These are phyloP conservation scores for Falco punctatus DNA, from an alignment of 2,113 vertebrate genomes.

Conservation along the genomic window DNA sequence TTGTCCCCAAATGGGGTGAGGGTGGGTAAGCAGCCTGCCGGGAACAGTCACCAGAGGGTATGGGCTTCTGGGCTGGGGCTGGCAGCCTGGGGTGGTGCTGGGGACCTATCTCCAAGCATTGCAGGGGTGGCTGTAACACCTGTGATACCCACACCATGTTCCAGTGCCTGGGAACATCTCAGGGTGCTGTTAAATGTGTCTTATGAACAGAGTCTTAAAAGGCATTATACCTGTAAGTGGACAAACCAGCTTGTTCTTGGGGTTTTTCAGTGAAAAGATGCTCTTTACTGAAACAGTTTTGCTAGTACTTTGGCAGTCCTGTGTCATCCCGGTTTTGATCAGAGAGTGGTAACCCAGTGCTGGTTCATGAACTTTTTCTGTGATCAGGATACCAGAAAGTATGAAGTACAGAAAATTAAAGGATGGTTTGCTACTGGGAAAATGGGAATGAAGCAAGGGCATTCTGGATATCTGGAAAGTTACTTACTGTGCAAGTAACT, in stretches of 20 bases:
- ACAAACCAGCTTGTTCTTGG: neutral
- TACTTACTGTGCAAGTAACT: neutral
- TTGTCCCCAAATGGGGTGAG: neutral
- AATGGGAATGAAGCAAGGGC: neutral
- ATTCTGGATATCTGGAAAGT: neutral
- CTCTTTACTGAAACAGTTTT: neutral
- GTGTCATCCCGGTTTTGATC: neutral
- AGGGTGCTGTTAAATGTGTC: neutral
- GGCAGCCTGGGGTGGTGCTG: neutral
- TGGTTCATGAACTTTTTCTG: neutral
- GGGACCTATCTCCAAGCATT: neutral
- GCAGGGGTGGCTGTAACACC: neutral
- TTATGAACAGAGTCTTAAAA: neutral
- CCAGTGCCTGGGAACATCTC: neutral
- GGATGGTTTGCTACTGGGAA: neutral
- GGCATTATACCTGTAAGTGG: neutral
- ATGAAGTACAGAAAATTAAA: neutral
- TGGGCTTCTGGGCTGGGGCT: neutral
- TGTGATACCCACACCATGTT: neutral
- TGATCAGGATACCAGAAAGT: neutral
- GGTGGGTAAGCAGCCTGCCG: neutral
- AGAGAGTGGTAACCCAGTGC: neutral
- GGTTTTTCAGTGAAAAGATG: neutral
- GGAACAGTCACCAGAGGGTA: neutral
- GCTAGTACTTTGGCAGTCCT: neutral